Evolutionary conservation across 2,797 vertebrate species (phyloP).

Genomic region (Thripadectes ignobilis): DNA sequence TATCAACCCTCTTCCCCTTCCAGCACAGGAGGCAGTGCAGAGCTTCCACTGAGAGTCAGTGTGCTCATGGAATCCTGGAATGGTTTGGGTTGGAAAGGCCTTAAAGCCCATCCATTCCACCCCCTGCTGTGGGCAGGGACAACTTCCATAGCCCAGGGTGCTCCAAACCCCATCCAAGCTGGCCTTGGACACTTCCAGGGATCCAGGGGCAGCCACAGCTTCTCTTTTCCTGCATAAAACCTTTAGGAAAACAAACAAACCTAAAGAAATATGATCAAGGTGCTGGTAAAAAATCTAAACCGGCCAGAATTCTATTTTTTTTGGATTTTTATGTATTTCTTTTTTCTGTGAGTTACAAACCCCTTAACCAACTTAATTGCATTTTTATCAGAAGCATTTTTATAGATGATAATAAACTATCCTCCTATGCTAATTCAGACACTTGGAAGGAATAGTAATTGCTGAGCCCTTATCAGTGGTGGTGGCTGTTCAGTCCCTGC

Average conservation of each 20-base stretch:
- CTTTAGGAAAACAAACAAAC: neutral
- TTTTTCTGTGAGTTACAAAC: neutral
- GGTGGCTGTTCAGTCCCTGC: neutral
- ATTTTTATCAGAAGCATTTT: slow-evolving; percentile 35
- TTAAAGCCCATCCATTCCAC: neutral
- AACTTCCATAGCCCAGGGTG: neutral
- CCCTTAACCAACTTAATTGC: neutral
- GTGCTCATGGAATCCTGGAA: neutral
- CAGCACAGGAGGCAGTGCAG: neutral
- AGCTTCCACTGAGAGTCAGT: neutral
- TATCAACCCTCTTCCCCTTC: neutral
- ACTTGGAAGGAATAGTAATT: slow-evolving; percentile 16
- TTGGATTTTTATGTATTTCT: neutral
- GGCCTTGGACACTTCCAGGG: neutral
- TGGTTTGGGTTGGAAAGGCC: neutral
- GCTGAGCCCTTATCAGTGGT: slow-evolving; percentile 12
- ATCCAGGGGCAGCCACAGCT: neutral
- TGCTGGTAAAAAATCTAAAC: neutral
- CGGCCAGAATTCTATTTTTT: neutral
- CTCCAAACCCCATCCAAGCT: neutral
- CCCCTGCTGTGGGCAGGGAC: neutral
- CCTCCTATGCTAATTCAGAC: neutral
- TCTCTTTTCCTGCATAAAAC: neutral
- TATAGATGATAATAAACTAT: slow-evolving; percentile 29
- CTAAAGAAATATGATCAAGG: neutral